Percentiles rank a stretch among this genome's conserved stretches.
Evolutionary conservation across 2,888 invertebrate species (phyloP).

Genomic region (Hyppa rectilinea): DNA sequence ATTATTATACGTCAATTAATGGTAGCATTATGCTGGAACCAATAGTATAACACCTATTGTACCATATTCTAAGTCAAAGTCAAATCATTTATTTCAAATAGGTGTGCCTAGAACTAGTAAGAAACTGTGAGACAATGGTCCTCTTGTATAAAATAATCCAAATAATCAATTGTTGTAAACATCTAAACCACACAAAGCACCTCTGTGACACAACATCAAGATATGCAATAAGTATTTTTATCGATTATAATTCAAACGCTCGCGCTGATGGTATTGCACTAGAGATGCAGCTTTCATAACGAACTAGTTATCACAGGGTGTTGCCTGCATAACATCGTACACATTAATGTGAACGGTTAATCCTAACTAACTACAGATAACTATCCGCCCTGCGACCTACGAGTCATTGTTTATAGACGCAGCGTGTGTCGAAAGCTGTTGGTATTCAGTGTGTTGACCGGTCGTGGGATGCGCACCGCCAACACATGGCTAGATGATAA

Average conservation of each 20-base stretch:
- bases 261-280: slow-evolving; percentile 10
- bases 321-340: not conserved
- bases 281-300: not conserved
- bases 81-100: too few relatives aligned
- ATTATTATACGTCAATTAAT: too few relatives aligned
- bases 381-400: not conserved
- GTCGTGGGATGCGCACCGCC: not conserved
- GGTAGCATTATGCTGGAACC: too few relatives aligned
- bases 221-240: slow-evolving; percentile 5
- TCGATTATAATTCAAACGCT: not conserved
- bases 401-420: not conserved
- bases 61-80: too few relatives aligned
- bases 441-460: not conserved
- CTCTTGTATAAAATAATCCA: too few relatives aligned
- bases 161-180: too few relatives aligned
- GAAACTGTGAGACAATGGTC: too few relatives aligned
- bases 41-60: too few relatives aligned
- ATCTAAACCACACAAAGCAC: too few relatives aligned
- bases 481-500: not conserved
- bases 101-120: too few relatives aligned
- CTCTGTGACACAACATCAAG: too few relatives aligned
- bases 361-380: not conserved
- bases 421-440: not conserved
- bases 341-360: not conserved
- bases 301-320: not conserved